Base-by-base conservation (phyloP, 2,888 invertebrate genomes). In the Drosophila mulleri region DNA sequence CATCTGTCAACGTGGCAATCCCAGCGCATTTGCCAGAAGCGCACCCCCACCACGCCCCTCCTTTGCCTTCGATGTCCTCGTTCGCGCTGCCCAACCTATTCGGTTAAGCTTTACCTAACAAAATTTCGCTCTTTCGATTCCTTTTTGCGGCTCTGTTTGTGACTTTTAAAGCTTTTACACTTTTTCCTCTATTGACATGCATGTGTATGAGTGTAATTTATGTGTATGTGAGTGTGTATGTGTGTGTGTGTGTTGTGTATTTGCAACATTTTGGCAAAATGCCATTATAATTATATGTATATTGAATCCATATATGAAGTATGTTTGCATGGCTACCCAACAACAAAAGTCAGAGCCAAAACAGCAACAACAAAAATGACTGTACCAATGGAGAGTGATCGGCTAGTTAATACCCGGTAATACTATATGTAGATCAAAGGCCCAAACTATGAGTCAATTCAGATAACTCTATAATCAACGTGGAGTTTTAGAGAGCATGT, bases 251-350 rank as follows among this genome's bases (percentile, higher is more conserved):
- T 52, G 52, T 65, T 53, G 45, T 67, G 42, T 62, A 18, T 18
- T 58, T 57, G 59, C 56, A 71, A 67, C 65, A 80, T 82, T 85
- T 85, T 84, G 83, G 83, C 88, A 80, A 86, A 85, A 83, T 80
- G 83, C 86, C 88, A 88, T 83, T 86, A 84, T 88, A 88, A 84
- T 88, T 88, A 88, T 88, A 87, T 73, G 64, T 68, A 63, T 67
- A 63, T 67, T 68, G 54, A 20, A 42, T 42, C 16, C 50, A 39
- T 18, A 42, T n/a, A 39, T 67, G 35, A 45, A 59, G 56, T 57
- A 57, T 67, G 57, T 63, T 54, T 67, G 67, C 42, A 20, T 41
- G 64, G n/a, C 57, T 53, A 29, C 37, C 75, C 52, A 32, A 23
- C 57, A 63, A 57, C 50, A 60, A 18, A 26, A 44, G 61, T 6